phyloP scores from a whole-genome alignment of 2,113 vertebrate genomes.

The Procavia capensis region DNA sequence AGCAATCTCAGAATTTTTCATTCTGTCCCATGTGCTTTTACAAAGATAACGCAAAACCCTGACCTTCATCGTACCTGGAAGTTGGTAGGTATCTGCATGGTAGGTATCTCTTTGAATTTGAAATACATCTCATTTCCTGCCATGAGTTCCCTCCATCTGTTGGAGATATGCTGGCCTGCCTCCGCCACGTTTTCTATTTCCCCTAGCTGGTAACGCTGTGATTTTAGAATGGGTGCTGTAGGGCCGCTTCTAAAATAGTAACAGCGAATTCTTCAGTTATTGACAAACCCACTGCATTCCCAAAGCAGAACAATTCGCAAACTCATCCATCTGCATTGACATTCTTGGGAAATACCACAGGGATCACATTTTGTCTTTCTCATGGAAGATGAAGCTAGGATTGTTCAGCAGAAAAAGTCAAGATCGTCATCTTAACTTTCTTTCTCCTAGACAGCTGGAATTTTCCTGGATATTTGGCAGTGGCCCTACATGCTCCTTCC shows the following conservation, averaged over 20 bases:
- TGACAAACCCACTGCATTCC: background rate
- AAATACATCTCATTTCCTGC: background rate
- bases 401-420: constrained; percentile 50
- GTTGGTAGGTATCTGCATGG: background rate
- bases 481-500: background rate
- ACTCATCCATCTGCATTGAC: background rate
- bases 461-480: background rate
- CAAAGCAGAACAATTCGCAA: background rate
- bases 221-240: background rate
- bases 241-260: background rate
- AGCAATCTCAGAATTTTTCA: background rate
- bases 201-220: background rate
- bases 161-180: background rate
- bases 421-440: constrained; percentile 54
- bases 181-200: background rate
- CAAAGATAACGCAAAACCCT: background rate
- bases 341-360: background rate
- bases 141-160: background rate
- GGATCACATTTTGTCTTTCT: constrained; percentile 63
- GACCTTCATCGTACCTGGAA: background rate
- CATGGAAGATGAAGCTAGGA: background rate
- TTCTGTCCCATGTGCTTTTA: background rate
- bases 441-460: background rate
- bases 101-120: background rate
- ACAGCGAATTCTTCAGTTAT: background rate